A percentile compares a stretch with the other conserved stretches of the same genome.
These are phyloP conservation scores for Neomorphus geoffroyi DNA, from an alignment of 2,797 vertebrate genomes.

Conservation along the genomic window DNA sequence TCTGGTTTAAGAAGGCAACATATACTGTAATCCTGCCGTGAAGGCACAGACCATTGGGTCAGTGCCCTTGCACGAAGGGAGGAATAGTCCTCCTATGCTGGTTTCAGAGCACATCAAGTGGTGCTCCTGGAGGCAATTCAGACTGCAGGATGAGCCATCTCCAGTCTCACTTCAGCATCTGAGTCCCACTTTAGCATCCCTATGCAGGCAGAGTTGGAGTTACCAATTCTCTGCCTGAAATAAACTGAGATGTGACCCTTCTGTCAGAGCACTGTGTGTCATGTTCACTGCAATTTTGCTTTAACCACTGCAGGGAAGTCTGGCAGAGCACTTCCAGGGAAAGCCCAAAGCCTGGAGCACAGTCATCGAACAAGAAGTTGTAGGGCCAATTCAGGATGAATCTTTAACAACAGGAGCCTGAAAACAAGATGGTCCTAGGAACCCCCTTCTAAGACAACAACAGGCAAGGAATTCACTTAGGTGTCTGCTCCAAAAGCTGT, in stretches of 20 bases:
- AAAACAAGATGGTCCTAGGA: not conserved
- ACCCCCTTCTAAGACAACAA: not conserved
- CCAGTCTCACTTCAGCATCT: not conserved
- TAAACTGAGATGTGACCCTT: not conserved
- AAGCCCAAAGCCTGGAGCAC: not conserved
- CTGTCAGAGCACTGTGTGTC: rapidly evolving
- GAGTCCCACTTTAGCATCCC: too few species aligned
- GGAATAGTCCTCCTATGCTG: not conserved
- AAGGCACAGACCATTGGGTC: not conserved
- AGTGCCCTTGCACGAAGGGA: not conserved
- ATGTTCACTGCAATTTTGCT: not conserved
- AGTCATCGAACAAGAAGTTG: not conserved
- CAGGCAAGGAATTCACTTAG: not conserved
- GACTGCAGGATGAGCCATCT: not conserved
- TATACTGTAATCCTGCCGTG: rapidly evolving
- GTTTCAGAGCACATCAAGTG: not conserved
- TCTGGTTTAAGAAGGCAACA: not conserved
- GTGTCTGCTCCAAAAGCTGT: not conserved
- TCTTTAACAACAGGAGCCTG: not conserved
- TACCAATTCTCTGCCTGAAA: not conserved
- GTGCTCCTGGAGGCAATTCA: not conserved
- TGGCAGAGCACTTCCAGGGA: not conserved
- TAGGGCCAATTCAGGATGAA: not conserved
- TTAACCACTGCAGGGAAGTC: not conserved
- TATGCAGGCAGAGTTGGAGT: not conserved